Evolutionary conservation across 1,140 invertebrate genomes (phyloP).

Genomic region (Leptestheria dahalacensis): DNA sequence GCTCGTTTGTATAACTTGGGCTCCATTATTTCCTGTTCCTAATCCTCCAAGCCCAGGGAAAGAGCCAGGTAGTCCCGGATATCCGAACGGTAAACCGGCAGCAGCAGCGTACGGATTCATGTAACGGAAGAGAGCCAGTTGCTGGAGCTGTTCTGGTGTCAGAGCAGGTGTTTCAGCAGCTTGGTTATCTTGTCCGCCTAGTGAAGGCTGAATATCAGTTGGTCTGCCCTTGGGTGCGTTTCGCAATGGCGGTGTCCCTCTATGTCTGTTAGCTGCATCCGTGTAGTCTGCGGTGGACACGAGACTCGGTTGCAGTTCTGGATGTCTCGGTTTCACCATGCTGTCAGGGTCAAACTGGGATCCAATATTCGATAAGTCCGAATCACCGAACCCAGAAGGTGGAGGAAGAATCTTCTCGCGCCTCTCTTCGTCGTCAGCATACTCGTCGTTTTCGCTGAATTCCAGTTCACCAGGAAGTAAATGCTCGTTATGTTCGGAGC

Average conservation of each 20-base stretch:
- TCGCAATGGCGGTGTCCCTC: slow-evolving; percentile 29
- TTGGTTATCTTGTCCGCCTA: slow-evolving; percentile 26
- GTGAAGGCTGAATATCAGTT: slow-evolving; percentile 16
- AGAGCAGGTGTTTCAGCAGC: slow-evolving; percentile 26
- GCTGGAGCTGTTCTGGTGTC: slow-evolving; percentile 54
- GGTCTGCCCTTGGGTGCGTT: slow-evolving; percentile 14
- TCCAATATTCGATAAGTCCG: slow-evolving; percentile 47
- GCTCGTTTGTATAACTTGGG: slow-evolving; percentile 40
- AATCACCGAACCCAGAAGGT: slow-evolving; percentile 1
- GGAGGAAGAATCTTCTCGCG: slow-evolving; percentile 12
- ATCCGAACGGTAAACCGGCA: slow-evolving; percentile 37
- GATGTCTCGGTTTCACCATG: slow-evolving; percentile 41
- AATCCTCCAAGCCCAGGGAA: background rate
- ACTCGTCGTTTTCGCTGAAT: slow-evolving; percentile 50
- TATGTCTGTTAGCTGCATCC: slow-evolving; percentile 17
- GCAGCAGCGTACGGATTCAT: slow-evolving; percentile 44
- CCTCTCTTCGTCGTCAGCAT: slow-evolving; percentile 41
- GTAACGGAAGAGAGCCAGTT: slow-evolving; percentile 49
- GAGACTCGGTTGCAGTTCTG: slow-evolving; percentile 25
- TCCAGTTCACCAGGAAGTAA: slow-evolving; percentile 60
- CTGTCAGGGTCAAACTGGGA: slow-evolving; percentile 49
- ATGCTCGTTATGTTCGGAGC: slow-evolving; percentile 42
- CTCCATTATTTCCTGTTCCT: background rate
- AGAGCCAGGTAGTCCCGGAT: background rate
- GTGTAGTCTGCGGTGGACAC: slow-evolving; percentile 19